Evolutionary conservation across 2,888 invertebrate species (phyloP), one percentile per base, ranked within the genome.

Genomic region (Graphium colonna): DNA sequence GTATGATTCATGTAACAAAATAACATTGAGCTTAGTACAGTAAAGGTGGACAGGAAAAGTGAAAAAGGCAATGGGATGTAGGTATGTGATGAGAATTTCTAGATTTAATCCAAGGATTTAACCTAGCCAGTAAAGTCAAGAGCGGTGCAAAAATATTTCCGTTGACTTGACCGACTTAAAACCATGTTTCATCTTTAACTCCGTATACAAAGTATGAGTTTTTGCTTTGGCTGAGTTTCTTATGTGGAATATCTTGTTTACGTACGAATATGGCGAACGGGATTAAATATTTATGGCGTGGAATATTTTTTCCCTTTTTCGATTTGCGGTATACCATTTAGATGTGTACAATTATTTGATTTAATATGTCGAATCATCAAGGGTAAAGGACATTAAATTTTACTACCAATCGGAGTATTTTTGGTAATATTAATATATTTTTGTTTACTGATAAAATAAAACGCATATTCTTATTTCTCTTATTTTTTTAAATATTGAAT

Each of bases 111-210:
- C 31, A 46, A 56, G 56, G 57, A 21, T 12, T 28, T 57, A 36
- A 7, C 51, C 28, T 45, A 67, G 60, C 61, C 59, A 59, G 68
- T 71, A 77, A 77, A 77, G 80, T 77, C 79, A 82, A 82, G 81
- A 74, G 65, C 77, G 73, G 56, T 56, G 50, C 33, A 53, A 53
- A 70, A 60, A 70, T 70, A 70, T 71, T 77, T 78, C 76, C 74
- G 74, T 70, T 64, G 60, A 71, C 77, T 78, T 82, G 79, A 82
- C 82, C 82, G 73, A 78, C 67, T 73, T 82, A 55, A 55, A 51
- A 51, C 57, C 65, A 61, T 60, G 66, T 71, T 71, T 66, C 68
- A 67, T 69, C 65, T 69, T 63, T 64, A 65, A 60, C 60, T 55
- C 44, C 55, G 39, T 60, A 55, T 58, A 60, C 43, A 56, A 52